phyloP scores from a whole-genome alignment of 2,888 invertebrate species.

The Caenorhabditis virilis region DNA sequence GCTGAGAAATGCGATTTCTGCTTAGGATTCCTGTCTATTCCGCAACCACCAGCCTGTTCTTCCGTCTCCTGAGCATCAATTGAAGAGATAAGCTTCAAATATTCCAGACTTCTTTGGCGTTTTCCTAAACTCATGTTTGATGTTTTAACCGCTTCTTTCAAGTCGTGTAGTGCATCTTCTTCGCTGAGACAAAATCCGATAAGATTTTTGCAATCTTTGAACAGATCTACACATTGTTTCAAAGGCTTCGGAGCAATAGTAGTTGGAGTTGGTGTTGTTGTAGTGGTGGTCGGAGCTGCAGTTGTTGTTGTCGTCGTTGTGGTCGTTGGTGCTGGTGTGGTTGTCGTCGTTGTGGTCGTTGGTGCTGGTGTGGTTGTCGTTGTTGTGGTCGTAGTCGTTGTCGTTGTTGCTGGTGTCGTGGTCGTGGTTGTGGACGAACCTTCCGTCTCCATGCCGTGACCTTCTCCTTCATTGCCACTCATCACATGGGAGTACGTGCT shows the following conservation, averaged over 20 bases:
- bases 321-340: background rate
- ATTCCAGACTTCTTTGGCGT: conserved; percentile 7
- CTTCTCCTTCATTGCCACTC: conserved; percentile 31
- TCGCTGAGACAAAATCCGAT: conserved; percentile 9
- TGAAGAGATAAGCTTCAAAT: conserved; percentile 9
- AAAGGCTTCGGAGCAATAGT: conserved; percentile 1
- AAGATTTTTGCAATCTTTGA: conserved; percentile 17
- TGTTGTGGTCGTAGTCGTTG: conserved; percentile 3
- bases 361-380: conserved; percentile 1
- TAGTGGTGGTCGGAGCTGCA: conserved; percentile 6
- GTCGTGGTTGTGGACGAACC: conserved; percentile 7
- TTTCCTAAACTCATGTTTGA: conserved; percentile 3
- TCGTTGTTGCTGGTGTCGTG: conserved; percentile 1
- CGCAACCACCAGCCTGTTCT: too few relatives aligned
- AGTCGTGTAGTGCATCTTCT: conserved; percentile 1
- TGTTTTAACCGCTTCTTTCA: conserved; percentile 12
- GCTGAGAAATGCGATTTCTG: too few relatives aligned
- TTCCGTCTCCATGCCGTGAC: conserved; percentile 17
- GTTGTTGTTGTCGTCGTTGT: conserved; percentile 11
- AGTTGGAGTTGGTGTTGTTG: conserved; percentile 4
- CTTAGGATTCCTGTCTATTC: too few relatives aligned
- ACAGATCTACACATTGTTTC: conserved; percentile 13
- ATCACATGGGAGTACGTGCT: conserved; percentile 12
- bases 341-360: background rate
- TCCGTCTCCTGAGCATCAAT: too few relatives aligned